Conservation (phyloP, 2,797 vertebrate genomes). For the Sylvia borin region DNA sequence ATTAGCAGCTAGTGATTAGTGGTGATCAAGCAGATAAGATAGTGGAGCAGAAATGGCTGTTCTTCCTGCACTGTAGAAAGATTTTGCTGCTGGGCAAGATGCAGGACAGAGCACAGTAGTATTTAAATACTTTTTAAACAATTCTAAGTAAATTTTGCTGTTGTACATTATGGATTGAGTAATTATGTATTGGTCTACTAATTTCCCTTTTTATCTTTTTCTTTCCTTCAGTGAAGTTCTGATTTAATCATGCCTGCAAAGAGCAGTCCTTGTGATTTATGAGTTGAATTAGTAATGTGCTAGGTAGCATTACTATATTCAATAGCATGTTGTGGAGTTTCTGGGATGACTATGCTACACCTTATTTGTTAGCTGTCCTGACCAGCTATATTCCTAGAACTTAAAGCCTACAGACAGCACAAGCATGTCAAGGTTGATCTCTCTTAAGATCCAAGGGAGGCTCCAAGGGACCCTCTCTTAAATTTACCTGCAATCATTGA, state of each 20-base stretch:
- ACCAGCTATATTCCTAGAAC: not conserved
- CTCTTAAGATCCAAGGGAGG: too few species aligned
- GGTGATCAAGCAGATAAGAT: not conserved
- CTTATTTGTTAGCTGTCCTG: not conserved
- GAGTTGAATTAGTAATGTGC: not conserved
- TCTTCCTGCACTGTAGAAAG: not conserved
- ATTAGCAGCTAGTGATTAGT: not conserved
- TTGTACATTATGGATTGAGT: not conserved
- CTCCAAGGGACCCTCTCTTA: not conserved
- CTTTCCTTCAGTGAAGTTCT: not conserved
- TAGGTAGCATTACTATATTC: not conserved
- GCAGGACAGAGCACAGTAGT: not conserved
- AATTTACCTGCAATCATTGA: not conserved
- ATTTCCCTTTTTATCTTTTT: not conserved
- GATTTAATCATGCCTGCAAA: not conserved
- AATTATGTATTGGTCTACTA: not conserved
- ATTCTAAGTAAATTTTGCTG: not conserved
- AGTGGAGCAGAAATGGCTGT: not conserved
- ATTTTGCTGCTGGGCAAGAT: not conserved
- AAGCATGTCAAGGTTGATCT: not conserved
- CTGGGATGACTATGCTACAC: not conserved
- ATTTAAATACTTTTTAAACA: not conserved
- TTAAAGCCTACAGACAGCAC: not conserved
- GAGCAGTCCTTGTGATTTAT: not conserved
- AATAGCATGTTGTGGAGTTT: not conserved